Percentiles rank a stretch among this genome's conserved stretches.
Conservation (phyloP, 2,113 vertebrate species). For the Oncorhynchus masou region DNA sequence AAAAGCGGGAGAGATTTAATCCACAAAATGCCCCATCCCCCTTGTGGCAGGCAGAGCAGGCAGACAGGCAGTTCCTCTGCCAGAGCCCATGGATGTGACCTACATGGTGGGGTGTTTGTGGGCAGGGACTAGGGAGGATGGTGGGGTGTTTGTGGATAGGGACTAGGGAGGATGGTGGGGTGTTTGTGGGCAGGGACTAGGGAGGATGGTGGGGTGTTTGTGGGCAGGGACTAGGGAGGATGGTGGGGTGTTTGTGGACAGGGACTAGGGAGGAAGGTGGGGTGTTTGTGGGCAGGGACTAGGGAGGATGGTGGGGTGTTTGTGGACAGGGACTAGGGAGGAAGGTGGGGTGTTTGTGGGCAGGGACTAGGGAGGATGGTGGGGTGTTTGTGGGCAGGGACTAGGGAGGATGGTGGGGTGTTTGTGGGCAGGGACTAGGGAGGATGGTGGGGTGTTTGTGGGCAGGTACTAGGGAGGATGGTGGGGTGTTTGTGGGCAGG, state of each 20-base stretch:
- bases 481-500: conserved; percentile 50
- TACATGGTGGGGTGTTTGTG: conserved; percentile 53
- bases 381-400: conserved; percentile 28
- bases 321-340: too few relatives aligned
- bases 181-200: too few relatives aligned
- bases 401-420: conserved; percentile 17
- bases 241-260: background rate
- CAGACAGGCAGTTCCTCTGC: background rate
- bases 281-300: conserved; percentile 50
- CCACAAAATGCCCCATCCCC: conserved; percentile 5
- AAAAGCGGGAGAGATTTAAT: conserved; percentile 24
- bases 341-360: conserved; percentile 24
- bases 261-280: conserved; percentile 32
- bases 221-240: conserved; percentile 40
- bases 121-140: conserved; percentile 38
- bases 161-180: too few relatives aligned
- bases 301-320: conserved; percentile 24
- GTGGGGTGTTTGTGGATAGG: too few relatives aligned
- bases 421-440: conserved; percentile 45
- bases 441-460: background rate
- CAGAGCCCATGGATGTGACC: conserved; percentile 47
- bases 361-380: background rate
- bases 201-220: conserved; percentile 29
- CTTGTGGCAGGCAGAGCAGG: background rate
- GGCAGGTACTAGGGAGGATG: conserved; percentile 36